Evolutionary conservation across 2,113 vertebrate genomes (phyloP), one percentile per base, ranked within the genome.

Genomic region (Ptilonorhynchus violaceus): DNA sequence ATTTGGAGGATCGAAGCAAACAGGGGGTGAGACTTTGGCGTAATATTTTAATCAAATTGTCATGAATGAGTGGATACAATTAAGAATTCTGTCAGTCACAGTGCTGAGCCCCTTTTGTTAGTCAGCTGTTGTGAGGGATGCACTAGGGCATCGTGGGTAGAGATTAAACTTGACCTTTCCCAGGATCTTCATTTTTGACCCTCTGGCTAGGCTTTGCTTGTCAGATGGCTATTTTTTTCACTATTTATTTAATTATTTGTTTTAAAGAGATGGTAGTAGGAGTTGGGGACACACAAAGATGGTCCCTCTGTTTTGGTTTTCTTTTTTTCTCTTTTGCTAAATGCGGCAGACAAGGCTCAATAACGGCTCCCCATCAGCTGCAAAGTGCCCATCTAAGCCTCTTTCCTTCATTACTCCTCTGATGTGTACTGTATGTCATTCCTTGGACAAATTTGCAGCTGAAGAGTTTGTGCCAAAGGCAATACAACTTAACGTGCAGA

Each of bases 41-140:
- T 99, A 99, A 99, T 99, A 99, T 99, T 99, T 99, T 99, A 99
- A 99, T 99, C 99, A 99, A 99, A 99, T 99, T 99, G 99, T 99
- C 99, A 99, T 99, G 99, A 99, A 98, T 99, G 99, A 99, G 98
- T 99, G 99, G 98, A 99, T 99, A 99, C 99, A 99, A 99, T 99
- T 99, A 99, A 99, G 98, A 98, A 99, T 99, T 98, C 99, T 99
- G 99, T 99, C 99, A 99, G 98, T 99, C 99, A 99, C 98, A 96
- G 98, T 96, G 97, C 98, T 86, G 98, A 96, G 98, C 98, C 98
- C 98, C 98, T 99, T 99, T 98, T 99, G 98, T 98, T 98, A 98
- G 98, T 98, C 97, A 97, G 98, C 96, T 97, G 98, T 98, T 90
- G 95, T 96, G 98, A 98, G 96, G 97, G 97, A 98, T 95, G 96